These are phyloP conservation scores for Otis tarda DNA, from an alignment of 2,113 vertebrate genomes.

Conservation along the genomic window DNA sequence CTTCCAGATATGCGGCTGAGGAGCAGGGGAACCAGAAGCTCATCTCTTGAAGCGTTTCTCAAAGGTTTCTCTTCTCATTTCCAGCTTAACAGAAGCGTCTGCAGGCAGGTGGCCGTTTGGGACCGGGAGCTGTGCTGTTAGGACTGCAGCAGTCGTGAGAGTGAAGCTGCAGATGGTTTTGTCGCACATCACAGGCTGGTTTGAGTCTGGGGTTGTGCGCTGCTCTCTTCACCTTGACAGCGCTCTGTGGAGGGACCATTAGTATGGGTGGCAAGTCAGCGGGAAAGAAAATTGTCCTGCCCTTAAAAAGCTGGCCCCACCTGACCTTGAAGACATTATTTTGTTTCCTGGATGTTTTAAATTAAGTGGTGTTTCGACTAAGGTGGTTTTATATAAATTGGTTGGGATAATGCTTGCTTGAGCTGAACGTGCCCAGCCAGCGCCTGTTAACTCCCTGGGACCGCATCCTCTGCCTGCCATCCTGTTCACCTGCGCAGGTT, in stretches of 20 bases:
- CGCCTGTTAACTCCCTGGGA: background rate
- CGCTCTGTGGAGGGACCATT: background rate
- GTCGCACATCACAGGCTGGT: background rate
- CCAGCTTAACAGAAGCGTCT: background rate
- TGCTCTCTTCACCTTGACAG: constrained; percentile 38
- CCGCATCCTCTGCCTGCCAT: background rate
- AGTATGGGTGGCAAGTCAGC: constrained; percentile 34
- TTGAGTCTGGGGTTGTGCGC: background rate
- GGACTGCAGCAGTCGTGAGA: background rate
- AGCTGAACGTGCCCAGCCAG: background rate
- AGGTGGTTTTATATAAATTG: background rate
- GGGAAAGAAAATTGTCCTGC: constrained; percentile 3
- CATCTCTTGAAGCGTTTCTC: background rate
- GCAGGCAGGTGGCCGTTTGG: background rate
- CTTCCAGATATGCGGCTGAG: rapidly evolving
- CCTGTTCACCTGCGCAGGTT: background rate
- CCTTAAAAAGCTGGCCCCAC: constrained; percentile 29
- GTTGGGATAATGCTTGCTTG: background rate
- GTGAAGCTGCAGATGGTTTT: background rate
- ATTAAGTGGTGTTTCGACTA: background rate
- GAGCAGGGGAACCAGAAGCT: background rate
- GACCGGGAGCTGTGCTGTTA: background rate
- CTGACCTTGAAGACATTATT: constrained; percentile 36
- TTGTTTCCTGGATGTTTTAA: constrained; percentile 42
- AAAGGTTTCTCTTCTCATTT: background rate